Percentiles rank a stretch among this genome's conserved stretches.
phyloP scores from a whole-genome alignment of 2,797 vertebrate species.

The Allobates femoralis region DNA sequence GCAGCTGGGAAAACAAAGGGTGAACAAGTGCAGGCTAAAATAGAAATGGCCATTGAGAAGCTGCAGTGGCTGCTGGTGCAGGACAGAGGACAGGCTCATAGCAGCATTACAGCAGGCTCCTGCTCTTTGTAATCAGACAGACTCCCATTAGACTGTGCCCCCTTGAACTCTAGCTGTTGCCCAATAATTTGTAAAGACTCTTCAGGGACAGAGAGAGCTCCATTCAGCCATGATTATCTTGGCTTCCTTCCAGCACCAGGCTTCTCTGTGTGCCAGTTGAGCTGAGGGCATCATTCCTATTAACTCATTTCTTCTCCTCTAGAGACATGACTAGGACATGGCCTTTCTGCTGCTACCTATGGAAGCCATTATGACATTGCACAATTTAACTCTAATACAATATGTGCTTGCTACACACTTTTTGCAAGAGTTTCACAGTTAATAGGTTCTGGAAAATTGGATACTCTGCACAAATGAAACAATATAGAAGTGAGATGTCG shows the following conservation, averaged over 20 bases:
- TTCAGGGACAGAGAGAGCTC: conserved; percentile 51
- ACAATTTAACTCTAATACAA: neutral
- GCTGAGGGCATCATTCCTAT: conserved; percentile 53
- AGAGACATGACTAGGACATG: conserved; percentile 22
- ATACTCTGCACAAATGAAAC: neutral
- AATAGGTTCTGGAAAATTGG: conserved; percentile 23
- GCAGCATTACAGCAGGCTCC: neutral
- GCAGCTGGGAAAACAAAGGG: conserved; percentile 39
- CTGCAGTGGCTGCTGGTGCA: conserved; percentile 22
- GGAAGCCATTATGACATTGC: conserved; percentile 20
- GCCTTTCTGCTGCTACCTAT: neutral
- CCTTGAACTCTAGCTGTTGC: conserved; percentile 64
- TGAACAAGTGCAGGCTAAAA: conserved; percentile 1
- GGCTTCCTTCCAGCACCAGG: conserved; percentile 62
- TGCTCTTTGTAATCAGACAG: conserved; percentile 36
- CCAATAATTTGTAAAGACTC: conserved; percentile 62
- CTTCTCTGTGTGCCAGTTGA: conserved; percentile 58
- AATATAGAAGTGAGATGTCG: conserved; percentile 7
- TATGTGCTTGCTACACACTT: neutral
- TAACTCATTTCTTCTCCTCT: conserved; percentile 41
- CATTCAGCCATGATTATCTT: conserved; percentile 63
- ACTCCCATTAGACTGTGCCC: conserved; percentile 53
- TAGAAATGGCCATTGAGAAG: conserved; percentile 13
- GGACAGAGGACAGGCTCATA: conserved; percentile 18
- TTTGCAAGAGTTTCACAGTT: neutral